A percentile compares a stretch with the other conserved stretches of the same genome.
These are phyloP conservation scores for Tangara arthus DNA, from an alignment of 2,797 vertebrate genomes.

Conservation along the genomic window DNA sequence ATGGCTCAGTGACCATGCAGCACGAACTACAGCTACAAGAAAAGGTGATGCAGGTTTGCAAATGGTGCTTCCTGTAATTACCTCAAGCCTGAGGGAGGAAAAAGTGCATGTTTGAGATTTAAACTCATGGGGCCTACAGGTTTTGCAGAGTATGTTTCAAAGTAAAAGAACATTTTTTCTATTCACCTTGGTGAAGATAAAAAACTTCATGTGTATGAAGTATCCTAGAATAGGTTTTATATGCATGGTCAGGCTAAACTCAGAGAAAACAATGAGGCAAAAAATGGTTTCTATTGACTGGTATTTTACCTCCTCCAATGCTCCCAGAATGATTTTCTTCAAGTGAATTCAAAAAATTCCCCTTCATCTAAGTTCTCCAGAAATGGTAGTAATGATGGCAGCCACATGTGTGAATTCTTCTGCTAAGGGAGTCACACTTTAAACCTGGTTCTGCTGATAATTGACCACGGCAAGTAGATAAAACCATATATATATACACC, in stretches of 20 bases:
- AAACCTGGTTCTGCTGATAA: background rate
- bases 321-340: background rate
- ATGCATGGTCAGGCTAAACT: background rate
- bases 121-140: background rate
- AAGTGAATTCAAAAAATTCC: background rate
- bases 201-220: background rate
- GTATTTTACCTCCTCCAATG: background rate
- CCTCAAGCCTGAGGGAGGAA: background rate
- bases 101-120: background rate
- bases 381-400: background rate
- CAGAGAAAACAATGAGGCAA: background rate
- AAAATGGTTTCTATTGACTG: background rate
- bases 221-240: background rate
- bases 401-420: background rate
- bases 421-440: background rate
- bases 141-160: background rate
- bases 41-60: background rate
- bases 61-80: background rate
- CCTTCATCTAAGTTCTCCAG: background rate
- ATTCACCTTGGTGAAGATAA: background rate
- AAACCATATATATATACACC: background rate
- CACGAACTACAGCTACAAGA: background rate
- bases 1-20: background rate
- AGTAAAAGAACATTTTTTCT: background rate
- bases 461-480: background rate